Evolutionary conservation across 53 echinoderm and acorn worm genomes (phyloP).

Genomic region (Mesocentrotus franciscanus): DNA sequence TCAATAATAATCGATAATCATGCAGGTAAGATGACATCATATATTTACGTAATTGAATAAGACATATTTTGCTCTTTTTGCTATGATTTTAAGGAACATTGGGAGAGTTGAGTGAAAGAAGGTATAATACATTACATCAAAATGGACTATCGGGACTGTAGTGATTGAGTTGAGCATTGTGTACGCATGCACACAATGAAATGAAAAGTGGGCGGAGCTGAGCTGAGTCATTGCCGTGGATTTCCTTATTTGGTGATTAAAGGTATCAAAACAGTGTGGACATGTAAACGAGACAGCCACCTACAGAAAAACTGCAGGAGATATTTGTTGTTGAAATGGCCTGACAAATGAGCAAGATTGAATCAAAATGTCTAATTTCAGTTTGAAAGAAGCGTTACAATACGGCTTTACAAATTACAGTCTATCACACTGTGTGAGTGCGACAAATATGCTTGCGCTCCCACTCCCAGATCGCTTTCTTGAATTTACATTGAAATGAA

Average conservation of each 20-base stretch:
- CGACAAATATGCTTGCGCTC: too few species aligned
- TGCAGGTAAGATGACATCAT: conserved; percentile 8
- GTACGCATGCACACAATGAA: not conserved
- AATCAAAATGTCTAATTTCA: too few species aligned
- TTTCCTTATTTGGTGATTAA: conserved; percentile 35
- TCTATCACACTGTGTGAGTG: too few species aligned
- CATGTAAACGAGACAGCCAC: too few species aligned
- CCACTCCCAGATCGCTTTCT: too few species aligned
- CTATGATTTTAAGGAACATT: not conserved
- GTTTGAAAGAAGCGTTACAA: too few species aligned
- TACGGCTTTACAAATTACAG: too few species aligned
- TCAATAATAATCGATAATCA: not conserved
- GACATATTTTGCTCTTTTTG: not conserved
- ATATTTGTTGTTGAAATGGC: too few species aligned
- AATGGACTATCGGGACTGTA: conserved; percentile 21
- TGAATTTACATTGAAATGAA: too few species aligned
- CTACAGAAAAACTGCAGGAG: too few species aligned
- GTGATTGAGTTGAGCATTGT: too few species aligned
- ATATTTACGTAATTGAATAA: not conserved
- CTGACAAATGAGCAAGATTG: too few species aligned
- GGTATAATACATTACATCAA: not conserved
- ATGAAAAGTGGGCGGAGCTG: conserved; percentile 45
- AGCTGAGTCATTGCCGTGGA: not conserved
- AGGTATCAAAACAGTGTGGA: not conserved
- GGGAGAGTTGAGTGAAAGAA: not conserved